These are phyloP conservation scores for Nyctalus aviator DNA, from an alignment of 2,797 vertebrate genomes.

Conservation along the genomic window DNA sequence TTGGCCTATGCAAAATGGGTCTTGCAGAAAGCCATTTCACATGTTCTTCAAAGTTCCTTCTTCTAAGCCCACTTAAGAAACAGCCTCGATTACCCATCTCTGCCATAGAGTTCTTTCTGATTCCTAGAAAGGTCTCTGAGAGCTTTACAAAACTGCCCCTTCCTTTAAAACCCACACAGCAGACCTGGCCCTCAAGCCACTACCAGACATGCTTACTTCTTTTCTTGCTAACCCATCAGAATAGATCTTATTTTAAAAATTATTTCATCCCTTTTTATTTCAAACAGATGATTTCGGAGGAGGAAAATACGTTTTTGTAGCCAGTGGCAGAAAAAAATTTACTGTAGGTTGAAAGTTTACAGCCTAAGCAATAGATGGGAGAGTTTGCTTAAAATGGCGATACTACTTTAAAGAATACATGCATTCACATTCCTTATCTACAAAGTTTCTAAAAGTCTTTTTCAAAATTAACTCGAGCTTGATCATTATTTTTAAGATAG, in stretches of 20 bases:
- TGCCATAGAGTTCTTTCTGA: conserved; percentile 77
- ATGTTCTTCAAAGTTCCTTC: neutral
- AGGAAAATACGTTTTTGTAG: conserved; percentile 57
- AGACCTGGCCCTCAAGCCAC: neutral
- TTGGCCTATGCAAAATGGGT: neutral
- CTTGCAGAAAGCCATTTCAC: neutral
- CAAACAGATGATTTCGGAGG: conserved; percentile 74
- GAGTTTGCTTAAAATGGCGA: conserved; percentile 26
- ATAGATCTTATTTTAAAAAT: conserved; percentile 58
- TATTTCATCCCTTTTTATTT: conserved; percentile 70
- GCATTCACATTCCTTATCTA: neutral
- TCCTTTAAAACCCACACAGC: neutral
- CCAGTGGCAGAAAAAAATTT: conserved; percentile 21
- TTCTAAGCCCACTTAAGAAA: conserved; percentile 35
- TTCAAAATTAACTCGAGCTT: conserved; percentile 36
- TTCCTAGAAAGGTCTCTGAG: conserved; percentile 77
- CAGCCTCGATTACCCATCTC: conserved; percentile 63
- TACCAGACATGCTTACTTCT: neutral
- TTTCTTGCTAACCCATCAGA: conserved; percentile 54
- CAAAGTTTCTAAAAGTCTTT: neutral
- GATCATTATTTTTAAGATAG: neutral
- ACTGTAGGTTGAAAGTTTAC: neutral
- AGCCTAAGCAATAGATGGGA: neutral
- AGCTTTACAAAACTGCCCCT: neutral
- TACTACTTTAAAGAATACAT: conserved; percentile 50